Percentiles rank a stretch among this genome's conserved stretches.
phyloP scores from a whole-genome alignment of 2,888 invertebrate species.

The Aproaerema taeniolella region DNA sequence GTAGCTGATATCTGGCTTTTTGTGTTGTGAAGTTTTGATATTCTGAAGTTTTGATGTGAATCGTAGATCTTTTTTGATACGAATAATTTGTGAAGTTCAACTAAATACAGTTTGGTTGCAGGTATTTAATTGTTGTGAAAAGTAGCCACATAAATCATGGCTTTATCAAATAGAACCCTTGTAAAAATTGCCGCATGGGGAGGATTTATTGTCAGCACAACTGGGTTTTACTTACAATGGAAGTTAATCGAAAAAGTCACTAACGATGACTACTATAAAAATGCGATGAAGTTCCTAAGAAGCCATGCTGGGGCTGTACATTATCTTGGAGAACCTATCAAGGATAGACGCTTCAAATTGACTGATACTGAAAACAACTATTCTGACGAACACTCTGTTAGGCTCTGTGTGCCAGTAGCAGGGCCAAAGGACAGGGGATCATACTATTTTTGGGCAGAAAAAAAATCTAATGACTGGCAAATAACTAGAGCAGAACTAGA shows the following conservation, averaged over 20 bases:
- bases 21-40: too few species aligned
- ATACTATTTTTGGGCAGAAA: slow-evolving; percentile 79
- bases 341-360: slow-evolving; percentile 79
- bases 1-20: too few species aligned
- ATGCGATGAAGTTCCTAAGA: slow-evolving; percentile 78
- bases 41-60: too few species aligned
- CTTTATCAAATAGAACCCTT: slow-evolving; percentile 70
- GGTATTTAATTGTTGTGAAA: too few species aligned
- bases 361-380: slow-evolving; percentile 68
- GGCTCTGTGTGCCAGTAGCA: slow-evolving; percentile 80
- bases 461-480: slow-evolving; percentile 71
- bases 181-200: slow-evolving; percentile 81
- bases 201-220: slow-evolving; percentile 73
- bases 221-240: slow-evolving; percentile 69
- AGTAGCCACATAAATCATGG: too few species aligned
- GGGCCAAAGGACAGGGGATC: slow-evolving; percentile 82
- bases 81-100: too few species aligned
- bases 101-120: too few species aligned
- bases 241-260: slow-evolving; percentile 75
- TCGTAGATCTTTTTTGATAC: too few species aligned
- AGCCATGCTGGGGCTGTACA: slow-evolving; percentile 78
- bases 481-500: slow-evolving; percentile 80
- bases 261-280: slow-evolving; percentile 78
- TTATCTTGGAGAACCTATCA: slow-evolving; percentile 85
- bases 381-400: slow-evolving; percentile 73